A percentile compares a stretch with the other conserved stretches of the same genome.
Evolutionary conservation across 2,797 vertebrate species (phyloP).

Genomic region (Characodon lateralis): DNA sequence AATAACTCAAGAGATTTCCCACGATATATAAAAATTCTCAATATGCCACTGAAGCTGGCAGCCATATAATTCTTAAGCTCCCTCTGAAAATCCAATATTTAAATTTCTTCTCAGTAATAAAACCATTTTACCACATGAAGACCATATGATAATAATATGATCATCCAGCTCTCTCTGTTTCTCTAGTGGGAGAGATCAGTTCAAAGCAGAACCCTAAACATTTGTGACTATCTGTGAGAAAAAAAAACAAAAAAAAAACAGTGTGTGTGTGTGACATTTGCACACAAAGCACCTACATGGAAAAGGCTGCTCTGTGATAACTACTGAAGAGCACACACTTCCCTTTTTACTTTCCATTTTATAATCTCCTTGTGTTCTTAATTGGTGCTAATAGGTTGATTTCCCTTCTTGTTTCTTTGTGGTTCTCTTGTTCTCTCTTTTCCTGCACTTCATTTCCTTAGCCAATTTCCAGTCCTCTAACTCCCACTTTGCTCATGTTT

Average conservation of each 20-base stretch:
- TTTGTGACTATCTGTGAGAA: constrained; percentile 32
- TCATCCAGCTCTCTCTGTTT: constrained; percentile 48
- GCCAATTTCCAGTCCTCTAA: neutral
- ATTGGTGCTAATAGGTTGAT: constrained; percentile 3
- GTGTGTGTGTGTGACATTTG: constrained; percentile 52
- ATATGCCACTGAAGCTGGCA: constrained; percentile 68
- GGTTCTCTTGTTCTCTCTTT: neutral
- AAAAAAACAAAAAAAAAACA: constrained; percentile 14
- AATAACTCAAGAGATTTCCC: constrained; percentile 63
- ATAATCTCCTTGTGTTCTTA: constrained; percentile 8
- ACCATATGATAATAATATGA: constrained; percentile 74
- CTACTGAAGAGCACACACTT: constrained; percentile 63
- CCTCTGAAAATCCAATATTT: constrained; percentile 68
- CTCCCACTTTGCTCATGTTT: constrained; percentile 1
- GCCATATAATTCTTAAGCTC: constrained; percentile 72
- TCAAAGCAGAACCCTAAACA: constrained; percentile 67
- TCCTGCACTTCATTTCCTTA: neutral
- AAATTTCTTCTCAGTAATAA: constrained; percentile 60
- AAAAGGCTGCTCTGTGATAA: constrained; percentile 63
- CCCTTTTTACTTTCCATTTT: constrained; percentile 12
- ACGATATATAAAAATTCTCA: constrained; percentile 56
- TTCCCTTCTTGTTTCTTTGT: neutral
- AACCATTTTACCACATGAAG: constrained; percentile 69
- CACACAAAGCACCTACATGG: constrained; percentile 72
- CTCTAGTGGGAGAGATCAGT: constrained; percentile 63